phyloP scores from a whole-genome alignment of 2,113 vertebrate genomes.

The Gulo gulo region DNA sequence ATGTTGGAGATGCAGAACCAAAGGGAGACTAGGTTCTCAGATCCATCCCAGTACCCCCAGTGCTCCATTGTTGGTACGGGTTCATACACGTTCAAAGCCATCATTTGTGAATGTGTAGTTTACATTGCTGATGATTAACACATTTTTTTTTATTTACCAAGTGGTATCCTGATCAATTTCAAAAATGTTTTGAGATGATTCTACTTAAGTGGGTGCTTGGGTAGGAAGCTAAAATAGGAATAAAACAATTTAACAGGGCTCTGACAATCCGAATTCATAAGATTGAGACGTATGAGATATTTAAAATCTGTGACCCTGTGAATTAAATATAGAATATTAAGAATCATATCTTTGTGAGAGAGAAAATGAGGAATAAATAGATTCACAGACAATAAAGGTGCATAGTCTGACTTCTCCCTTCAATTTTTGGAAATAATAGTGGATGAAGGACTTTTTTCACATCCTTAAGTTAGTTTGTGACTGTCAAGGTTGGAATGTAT shows the following conservation, averaged over 20 bases:
- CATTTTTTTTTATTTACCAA: background rate
- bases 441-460: background rate
- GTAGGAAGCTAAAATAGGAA: background rate
- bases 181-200: background rate
- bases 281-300: background rate
- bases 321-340: conserved; percentile 23
- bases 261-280: background rate
- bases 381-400: background rate
- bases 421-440: conserved; percentile 12
- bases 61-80: background rate
- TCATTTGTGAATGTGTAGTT: background rate
- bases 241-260: background rate
- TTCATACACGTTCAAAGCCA: background rate
- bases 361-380: background rate
- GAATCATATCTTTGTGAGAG: background rate
- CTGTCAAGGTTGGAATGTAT: background rate
- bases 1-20: background rate
- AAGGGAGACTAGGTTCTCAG: background rate
- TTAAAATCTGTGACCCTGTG: background rate
- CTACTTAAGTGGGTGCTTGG: background rate
- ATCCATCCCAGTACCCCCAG: background rate
- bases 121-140: background rate
- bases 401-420: background rate
- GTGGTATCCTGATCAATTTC: background rate
- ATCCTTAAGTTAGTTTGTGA: background rate